These are phyloP conservation scores for Sitta carolinensis DNA, from an alignment of 2,797 vertebrate genomes.

Conservation along the genomic window DNA sequence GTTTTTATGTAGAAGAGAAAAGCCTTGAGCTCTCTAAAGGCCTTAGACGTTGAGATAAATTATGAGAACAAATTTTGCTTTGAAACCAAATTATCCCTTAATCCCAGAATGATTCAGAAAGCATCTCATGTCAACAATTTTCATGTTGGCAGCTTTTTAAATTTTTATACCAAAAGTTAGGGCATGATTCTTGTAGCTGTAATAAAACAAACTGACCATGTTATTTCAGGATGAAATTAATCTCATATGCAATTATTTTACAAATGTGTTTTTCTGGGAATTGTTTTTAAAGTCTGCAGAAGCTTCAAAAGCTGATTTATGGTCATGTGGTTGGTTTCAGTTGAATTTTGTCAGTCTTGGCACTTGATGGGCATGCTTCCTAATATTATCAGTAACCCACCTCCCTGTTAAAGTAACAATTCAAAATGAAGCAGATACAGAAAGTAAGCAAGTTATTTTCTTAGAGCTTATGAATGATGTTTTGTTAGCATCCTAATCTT, in stretches of 20 bases:
- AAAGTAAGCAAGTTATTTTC: slow-evolving; percentile 62
- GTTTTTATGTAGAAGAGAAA: slow-evolving; percentile 9
- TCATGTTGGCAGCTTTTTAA: slow-evolving; percentile 40
- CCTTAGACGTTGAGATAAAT: slow-evolving; percentile 39
- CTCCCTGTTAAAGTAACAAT: slow-evolving; percentile 68
- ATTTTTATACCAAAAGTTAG: slow-evolving; percentile 51
- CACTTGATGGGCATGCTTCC: background rate
- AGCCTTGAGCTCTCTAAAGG: slow-evolving; percentile 18
- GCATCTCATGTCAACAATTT: slow-evolving; percentile 24
- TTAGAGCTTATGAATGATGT: slow-evolving; percentile 52
- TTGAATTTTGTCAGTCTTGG: slow-evolving; percentile 34
- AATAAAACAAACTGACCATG: slow-evolving; percentile 20
- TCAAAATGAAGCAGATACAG: slow-evolving; percentile 58
- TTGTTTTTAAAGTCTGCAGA: slow-evolving; percentile 39
- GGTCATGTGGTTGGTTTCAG: background rate
- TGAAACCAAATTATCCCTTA: slow-evolving; percentile 28
- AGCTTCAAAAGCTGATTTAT: slow-evolving; percentile 57
- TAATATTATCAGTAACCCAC: slow-evolving; percentile 22
- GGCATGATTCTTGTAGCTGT: slow-evolving; percentile 30
- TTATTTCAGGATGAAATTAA: slow-evolving; percentile 47
- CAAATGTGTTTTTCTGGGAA: slow-evolving; percentile 38
- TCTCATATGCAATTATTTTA: background rate
- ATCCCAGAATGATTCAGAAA: slow-evolving; percentile 47
- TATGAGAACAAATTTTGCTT: slow-evolving; percentile 55
- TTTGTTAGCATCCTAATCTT: slow-evolving; percentile 40